Conservation (phyloP, 1,140 invertebrate species). For the Adelges cooleyi region DNA sequence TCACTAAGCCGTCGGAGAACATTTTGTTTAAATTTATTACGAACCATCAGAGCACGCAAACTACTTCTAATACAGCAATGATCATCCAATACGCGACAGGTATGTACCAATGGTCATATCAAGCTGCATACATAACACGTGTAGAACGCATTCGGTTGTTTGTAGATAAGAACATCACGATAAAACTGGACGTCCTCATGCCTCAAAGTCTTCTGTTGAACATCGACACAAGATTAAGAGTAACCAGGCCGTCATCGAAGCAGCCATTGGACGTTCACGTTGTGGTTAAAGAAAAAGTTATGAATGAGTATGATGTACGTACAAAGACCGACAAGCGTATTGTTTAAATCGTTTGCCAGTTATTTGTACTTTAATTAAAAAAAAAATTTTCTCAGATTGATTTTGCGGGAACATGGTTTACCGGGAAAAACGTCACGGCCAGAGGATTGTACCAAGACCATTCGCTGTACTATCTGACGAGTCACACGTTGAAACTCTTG, state of each 20-base stretch:
- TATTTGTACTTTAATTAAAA: background rate
- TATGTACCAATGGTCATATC: background rate
- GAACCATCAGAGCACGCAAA: constrained; percentile 16
- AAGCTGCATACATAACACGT: no score
- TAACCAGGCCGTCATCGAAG: constrained; percentile 49
- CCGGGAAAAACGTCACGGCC: constrained; percentile 54
- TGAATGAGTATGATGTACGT: constrained; percentile 47
- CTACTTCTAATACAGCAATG: background rate
- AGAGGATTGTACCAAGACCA: constrained; percentile 58
- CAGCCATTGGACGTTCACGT: constrained; percentile 46
- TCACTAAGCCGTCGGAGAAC: constrained; percentile 42
- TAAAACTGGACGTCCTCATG: constrained; percentile 42
- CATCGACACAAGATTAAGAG: constrained; percentile 47
- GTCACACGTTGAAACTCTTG: constrained; percentile 54
- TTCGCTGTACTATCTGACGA: constrained; percentile 47
- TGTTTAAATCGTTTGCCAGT: no score
- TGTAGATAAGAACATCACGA: constrained; percentile 48
- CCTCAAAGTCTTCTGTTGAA: constrained; percentile 44
- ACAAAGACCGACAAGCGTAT: background rate
- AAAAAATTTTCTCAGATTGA: constrained; percentile 42
- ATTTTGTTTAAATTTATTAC: constrained; percentile 41
- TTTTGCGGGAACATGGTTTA: constrained; percentile 62
- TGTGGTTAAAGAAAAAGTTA: constrained; percentile 45
- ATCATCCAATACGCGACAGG: constrained; percentile 6
- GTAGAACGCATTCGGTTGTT: no score